A percentile compares a stretch with the other conserved stretches of the same genome.
Conservation (phyloP, 2,888 invertebrate genomes). For the Tachystola acroxantha region DNA sequence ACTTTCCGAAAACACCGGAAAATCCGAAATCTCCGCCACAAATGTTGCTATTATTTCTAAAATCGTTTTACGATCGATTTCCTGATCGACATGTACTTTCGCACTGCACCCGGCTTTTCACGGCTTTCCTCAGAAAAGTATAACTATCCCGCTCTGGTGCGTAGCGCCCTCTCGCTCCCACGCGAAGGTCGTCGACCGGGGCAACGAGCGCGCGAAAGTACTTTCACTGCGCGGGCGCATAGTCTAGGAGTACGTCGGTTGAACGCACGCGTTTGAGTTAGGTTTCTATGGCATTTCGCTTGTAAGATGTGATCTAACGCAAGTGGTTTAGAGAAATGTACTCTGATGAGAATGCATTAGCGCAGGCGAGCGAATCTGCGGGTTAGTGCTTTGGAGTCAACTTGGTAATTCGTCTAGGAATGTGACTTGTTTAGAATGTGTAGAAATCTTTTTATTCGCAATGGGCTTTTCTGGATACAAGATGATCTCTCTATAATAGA, state of each 20-base stretch:
- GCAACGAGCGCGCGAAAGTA: conserved; percentile 75
- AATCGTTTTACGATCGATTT: conserved; percentile 59
- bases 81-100: conserved; percentile 64
- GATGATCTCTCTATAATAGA: too few relatives aligned
- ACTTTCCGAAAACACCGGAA: background rate
- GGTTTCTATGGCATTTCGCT: conserved; percentile 34
- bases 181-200: conserved; percentile 69
- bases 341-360: conserved; percentile 25
- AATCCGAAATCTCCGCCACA: background rate
- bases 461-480: too few relatives aligned
- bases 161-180: conserved; percentile 34
- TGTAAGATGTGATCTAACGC: conserved; percentile 39
- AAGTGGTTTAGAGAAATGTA: conserved; percentile 44
- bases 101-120: conserved; percentile 57
- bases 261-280: conserved; percentile 54
- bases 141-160: conserved; percentile 40
- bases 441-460: background rate
- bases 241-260: conserved; percentile 49
- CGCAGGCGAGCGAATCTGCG: conserved; percentile 29
- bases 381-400: conserved; percentile 33
- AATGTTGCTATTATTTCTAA: conserved; percentile 41
- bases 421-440: conserved; percentile 27
- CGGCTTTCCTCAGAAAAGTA: conserved; percentile 61
- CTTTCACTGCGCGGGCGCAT: conserved; percentile 72
- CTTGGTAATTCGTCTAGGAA: conserved; percentile 61